Percentiles rank a stretch among this genome's conserved stretches.
Evolutionary conservation across 2,888 invertebrate genomes (phyloP).

Genomic region (Aspidapion aeneum): DNA sequence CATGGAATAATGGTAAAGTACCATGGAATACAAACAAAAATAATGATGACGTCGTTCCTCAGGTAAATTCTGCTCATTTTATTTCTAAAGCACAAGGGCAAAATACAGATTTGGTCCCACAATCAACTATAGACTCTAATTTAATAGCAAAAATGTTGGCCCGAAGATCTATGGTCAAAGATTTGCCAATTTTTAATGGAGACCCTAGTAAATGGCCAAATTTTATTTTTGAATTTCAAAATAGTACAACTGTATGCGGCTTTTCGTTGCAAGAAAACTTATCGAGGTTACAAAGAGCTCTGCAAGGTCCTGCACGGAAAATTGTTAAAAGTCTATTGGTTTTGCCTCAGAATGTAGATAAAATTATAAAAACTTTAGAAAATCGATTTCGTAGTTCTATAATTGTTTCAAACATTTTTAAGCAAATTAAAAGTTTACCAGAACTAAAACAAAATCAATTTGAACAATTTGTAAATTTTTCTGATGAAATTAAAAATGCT

Average conservation of each 20-base stretch:
- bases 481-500: too few species aligned
- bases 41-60: background rate
- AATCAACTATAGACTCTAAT: background rate
- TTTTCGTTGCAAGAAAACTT: background rate
- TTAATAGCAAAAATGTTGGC: background rate
- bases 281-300: background rate
- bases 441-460: too few species aligned
- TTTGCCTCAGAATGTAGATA: background rate
- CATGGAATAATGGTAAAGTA: background rate
- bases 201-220: background rate
- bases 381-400: too few species aligned
- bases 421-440: too few species aligned
- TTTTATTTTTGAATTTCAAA: background rate
- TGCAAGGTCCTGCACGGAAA: background rate
- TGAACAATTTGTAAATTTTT: too few species aligned
- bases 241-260: background rate
- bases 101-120: background rate
- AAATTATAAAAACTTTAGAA: background rate
- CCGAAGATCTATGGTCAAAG: background rate
- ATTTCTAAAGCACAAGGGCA: background rate
- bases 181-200: background rate
- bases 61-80: background rate
- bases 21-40: background rate
- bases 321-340: background rate
- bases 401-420: too few species aligned